Conservation (phyloP, 2,797 vertebrate genomes). For the Pristis pectinata region DNA sequence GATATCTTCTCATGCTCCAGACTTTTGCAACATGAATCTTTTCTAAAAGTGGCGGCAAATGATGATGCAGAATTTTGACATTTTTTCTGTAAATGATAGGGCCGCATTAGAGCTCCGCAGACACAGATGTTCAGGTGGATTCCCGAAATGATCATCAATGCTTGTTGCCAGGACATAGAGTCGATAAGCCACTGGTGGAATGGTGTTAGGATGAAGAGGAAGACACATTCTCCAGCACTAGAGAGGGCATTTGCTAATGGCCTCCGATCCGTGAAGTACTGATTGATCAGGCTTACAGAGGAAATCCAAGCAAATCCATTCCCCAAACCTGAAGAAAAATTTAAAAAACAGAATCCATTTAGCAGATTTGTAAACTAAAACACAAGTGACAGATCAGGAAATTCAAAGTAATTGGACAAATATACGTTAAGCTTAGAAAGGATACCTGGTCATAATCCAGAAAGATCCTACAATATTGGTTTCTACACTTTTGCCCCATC, state of each 20-base stretch:
- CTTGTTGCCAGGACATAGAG: conserved; percentile 55
- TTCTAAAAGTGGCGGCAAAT: neutral
- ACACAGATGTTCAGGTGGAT: conserved; percentile 61
- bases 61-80: neutral
- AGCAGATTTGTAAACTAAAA: neutral
- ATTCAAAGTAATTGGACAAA: neutral
- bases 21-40: neutral
- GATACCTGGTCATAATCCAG: neutral
- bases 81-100: conserved; percentile 39
- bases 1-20: conserved; percentile 39
- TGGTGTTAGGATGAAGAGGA: conserved; percentile 53
- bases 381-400: neutral
- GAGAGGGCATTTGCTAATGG: conserved; percentile 57
- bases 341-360: neutral
- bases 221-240: conserved; percentile 60
- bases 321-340: conserved; percentile 49
- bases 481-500: too few species aligned
- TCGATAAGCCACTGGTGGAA: conserved; percentile 61
- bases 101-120: conserved; percentile 59
- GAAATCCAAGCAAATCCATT: conserved; percentile 56
- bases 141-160: conserved; percentile 57
- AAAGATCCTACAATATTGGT: neutral
- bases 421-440: neutral
- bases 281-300: conserved; percentile 58
- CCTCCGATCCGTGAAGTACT: conserved; percentile 57